These are phyloP conservation scores for Ceraclea dissimilis DNA, from an alignment of 2,888 invertebrate species.

Conservation along the genomic window DNA sequence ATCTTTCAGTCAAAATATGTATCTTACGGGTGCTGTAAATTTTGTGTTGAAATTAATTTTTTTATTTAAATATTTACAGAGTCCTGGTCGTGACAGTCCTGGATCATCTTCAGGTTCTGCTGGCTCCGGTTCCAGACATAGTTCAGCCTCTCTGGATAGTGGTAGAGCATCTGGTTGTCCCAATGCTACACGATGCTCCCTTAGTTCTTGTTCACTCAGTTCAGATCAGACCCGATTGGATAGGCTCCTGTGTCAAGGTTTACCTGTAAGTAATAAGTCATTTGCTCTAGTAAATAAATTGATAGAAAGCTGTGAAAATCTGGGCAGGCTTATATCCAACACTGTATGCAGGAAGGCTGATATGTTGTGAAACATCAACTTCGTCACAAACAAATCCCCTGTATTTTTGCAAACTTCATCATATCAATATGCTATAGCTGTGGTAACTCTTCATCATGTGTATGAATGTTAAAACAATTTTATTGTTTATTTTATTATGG, in stretches of 20 bases:
- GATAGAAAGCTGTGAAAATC: too few species aligned
- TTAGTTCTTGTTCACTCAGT: conserved; percentile 72
- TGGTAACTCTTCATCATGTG: too few species aligned
- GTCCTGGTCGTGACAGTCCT: conserved; percentile 89
- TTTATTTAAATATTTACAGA: conserved; percentile 42
- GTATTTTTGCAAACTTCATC: too few species aligned
- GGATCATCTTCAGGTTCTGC: conserved; percentile 82
- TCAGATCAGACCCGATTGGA: conserved; percentile 65
- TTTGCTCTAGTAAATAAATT: too few species aligned
- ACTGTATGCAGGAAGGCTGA: too few species aligned
- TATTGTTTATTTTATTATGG: too few species aligned
- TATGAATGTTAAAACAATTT: too few species aligned
- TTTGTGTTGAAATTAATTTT: background rate
- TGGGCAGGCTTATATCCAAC: too few species aligned
- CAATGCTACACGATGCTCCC: conserved; percentile 44
- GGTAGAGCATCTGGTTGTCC: conserved; percentile 81
- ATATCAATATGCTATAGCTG: too few species aligned
- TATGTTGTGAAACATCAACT: too few species aligned
- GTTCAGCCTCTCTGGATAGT: conserved; percentile 83
- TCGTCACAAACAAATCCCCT: too few species aligned
- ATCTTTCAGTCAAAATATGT: too few species aligned
- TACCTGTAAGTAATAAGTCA: conserved; percentile 53
- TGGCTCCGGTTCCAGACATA: conserved; percentile 85
- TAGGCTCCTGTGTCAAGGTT: conserved; percentile 63
- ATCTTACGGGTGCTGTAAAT: background rate